Percentiles rank a stretch among this genome's conserved stretches.
Conservation (phyloP, 2,797 vertebrate genomes). For the Pipistrellus pygmaeus region DNA sequence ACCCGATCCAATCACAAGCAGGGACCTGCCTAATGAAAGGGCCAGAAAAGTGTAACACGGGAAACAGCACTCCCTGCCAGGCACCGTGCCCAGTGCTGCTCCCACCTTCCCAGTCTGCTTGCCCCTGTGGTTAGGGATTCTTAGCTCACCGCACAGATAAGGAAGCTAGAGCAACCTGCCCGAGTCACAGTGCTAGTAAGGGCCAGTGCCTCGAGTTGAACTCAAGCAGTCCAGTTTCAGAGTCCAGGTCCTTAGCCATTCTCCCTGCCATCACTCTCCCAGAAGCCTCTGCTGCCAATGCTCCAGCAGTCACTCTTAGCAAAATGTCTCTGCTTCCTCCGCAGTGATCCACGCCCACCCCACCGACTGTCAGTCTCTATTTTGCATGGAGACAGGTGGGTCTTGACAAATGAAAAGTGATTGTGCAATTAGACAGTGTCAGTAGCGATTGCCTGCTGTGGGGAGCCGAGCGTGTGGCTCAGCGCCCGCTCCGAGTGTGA, state of each 20-base stretch:
- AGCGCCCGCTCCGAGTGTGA: neutral
- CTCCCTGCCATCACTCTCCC: neutral
- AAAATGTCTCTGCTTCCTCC: constrained; percentile 33
- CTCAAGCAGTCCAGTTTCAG: neutral
- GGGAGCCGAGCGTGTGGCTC: neutral
- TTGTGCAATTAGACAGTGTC: constrained; percentile 29
- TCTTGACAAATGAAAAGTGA: constrained; percentile 71
- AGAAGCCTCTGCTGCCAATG: neutral
- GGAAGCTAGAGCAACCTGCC: neutral
- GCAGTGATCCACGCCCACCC: constrained; percentile 17
- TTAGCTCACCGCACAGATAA: neutral
- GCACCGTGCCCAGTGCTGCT: neutral
- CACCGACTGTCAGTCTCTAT: constrained; percentile 68
- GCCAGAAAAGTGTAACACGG: neutral
- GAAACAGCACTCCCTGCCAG: neutral
- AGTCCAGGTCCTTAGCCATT: neutral
- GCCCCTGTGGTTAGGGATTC: neutral
- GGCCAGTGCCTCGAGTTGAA: neutral
- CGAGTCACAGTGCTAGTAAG: accelerated
- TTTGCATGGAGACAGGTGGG: constrained; percentile 60
- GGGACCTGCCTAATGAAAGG: neutral
- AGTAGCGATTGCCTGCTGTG: neutral
- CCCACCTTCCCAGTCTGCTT: neutral
- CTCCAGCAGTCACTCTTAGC: neutral
- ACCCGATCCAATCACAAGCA: neutral